phyloP scores from a whole-genome alignment of 2,888 invertebrate species.

The Mesorhabditis spiculigera region DNA sequence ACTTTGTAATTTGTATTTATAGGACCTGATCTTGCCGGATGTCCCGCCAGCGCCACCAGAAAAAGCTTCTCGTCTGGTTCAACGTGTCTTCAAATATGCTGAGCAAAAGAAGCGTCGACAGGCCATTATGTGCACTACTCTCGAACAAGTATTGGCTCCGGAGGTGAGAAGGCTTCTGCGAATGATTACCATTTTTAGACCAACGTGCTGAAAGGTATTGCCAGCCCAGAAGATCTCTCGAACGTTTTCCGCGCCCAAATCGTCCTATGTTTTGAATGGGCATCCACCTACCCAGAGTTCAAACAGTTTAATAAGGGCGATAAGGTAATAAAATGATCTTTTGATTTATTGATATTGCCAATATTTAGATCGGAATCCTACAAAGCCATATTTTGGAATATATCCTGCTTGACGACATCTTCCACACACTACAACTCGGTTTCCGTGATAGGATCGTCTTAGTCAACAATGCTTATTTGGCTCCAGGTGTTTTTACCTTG shows the following conservation, averaged over 20 bases:
- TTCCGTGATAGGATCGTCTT: constrained; percentile 33
- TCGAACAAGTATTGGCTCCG: constrained; percentile 45
- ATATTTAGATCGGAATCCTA: constrained; percentile 18
- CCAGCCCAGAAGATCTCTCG: constrained; percentile 38
- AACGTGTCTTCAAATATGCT: constrained; percentile 25
- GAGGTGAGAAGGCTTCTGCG: constrained; percentile 10
- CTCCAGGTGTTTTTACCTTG: neutral
- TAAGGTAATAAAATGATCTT: constrained; percentile 28
- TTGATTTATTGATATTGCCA: neutral
- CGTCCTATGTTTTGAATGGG: constrained; percentile 56
- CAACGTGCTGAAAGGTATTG: constrained; percentile 28
- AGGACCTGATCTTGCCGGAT: constrained; percentile 31
- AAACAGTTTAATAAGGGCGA: constrained; percentile 41
- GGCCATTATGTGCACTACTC: constrained; percentile 47
- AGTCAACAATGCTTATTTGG: neutral
- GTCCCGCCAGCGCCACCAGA: constrained; percentile 35
- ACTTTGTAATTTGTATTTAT: neutral
- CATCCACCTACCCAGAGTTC: constrained; percentile 50
- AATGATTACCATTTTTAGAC: constrained; percentile 18
- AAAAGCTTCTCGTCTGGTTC: constrained; percentile 18
- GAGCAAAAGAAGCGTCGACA: constrained; percentile 48
- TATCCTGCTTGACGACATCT: constrained; percentile 52
- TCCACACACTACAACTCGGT: constrained; percentile 48
- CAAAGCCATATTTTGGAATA: constrained; percentile 47
- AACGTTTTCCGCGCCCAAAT: constrained; percentile 39